Percentiles rank a stretch among this genome's conserved stretches.
phyloP scores from a whole-genome alignment of 2,797 vertebrate species.

The Darevskia nairensis region DNA sequence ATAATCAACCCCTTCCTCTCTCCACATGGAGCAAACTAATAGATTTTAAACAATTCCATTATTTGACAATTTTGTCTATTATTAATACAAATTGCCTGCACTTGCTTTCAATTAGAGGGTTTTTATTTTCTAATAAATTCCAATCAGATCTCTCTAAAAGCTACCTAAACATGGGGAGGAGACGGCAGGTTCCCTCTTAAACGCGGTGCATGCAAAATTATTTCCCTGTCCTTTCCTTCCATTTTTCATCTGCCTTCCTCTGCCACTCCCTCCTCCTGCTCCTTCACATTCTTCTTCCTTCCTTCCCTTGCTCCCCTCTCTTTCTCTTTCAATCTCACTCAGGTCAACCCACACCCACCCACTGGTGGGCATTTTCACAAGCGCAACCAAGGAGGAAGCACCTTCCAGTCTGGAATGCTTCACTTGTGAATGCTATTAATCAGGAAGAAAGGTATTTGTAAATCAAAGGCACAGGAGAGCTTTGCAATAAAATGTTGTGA shows the following conservation, averaged over 20 bases:
- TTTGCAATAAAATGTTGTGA: not conserved
- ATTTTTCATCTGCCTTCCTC: constrained; percentile 32
- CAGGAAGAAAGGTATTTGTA: not conserved
- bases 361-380: not conserved
- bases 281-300: not conserved
- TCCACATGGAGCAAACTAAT: constrained; percentile 63
- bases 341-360: not conserved
- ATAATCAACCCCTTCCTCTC: constrained; percentile 69
- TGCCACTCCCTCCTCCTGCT: constrained; percentile 18
- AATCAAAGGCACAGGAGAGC: not conserved
- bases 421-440: not conserved
- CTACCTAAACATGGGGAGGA: constrained; percentile 53
- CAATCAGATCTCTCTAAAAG: constrained; percentile 68
- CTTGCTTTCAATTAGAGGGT: constrained; percentile 72
- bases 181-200: constrained; percentile 29
- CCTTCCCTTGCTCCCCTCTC: too few relatives aligned
- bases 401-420: not conserved
- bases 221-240: not conserved
- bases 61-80: constrained; percentile 72
- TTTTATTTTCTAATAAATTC: constrained; percentile 78
- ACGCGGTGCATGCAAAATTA: constrained; percentile 23
- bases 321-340: not conserved
- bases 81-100: constrained; percentile 77
- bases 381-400: not conserved
- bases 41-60: constrained; percentile 68